Percentiles rank a stretch among this genome's conserved stretches.
Conservation (phyloP, 2,888 invertebrate species). For the Heliconius hortense region DNA sequence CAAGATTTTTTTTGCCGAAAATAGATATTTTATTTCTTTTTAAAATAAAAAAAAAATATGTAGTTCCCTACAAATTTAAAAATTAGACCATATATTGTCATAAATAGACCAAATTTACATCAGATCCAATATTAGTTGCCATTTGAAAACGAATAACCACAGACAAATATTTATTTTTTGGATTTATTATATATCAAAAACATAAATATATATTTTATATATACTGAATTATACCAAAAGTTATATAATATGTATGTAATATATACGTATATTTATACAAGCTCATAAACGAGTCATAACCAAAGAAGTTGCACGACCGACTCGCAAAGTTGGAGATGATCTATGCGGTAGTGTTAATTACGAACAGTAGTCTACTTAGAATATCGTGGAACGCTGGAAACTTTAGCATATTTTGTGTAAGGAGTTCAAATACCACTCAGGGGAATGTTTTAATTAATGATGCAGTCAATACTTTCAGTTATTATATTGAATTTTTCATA, state of each 20-base stretch:
- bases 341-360: constrained; percentile 30
- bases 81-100: too few species aligned
- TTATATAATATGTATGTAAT: not conserved
- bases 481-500: too few species aligned
- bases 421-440: not conserved
- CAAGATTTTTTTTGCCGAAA: too few species aligned
- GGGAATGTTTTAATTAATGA: not conserved
- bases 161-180: too few species aligned
- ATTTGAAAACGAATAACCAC: too few species aligned
- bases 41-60: too few species aligned
- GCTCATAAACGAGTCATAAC: constrained; percentile 18
- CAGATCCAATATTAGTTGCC: too few species aligned
- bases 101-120: too few species aligned
- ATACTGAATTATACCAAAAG: not conserved
- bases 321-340: constrained; percentile 23
- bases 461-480: too few species aligned
- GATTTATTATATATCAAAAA: too few species aligned
- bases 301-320: constrained; percentile 25
- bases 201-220: not conserved
- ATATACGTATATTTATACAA: constrained; percentile 2
- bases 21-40: too few species aligned
- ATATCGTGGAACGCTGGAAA: not conserved
- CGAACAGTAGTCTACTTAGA: constrained; percentile 17
- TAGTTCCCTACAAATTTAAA: too few species aligned
- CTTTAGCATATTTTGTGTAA: constrained; percentile 4